A percentile compares a stretch with the other conserved stretches of the same genome.
phyloP scores from a whole-genome alignment of 2,113 vertebrate species.

The Corvus moneduloides region DNA sequence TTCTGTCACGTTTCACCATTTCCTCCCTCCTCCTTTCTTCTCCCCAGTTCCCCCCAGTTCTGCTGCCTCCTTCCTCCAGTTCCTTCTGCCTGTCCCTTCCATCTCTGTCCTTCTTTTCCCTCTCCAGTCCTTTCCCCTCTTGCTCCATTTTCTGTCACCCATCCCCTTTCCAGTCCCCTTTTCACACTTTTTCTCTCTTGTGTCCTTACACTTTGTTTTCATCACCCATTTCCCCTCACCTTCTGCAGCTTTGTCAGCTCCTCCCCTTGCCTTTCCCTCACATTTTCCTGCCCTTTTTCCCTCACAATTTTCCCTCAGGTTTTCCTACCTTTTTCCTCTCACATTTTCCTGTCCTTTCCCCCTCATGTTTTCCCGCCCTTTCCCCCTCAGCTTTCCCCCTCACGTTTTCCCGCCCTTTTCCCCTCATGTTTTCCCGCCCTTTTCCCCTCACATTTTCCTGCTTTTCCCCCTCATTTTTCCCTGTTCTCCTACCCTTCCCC shows the following conservation, averaged over 20 bases:
- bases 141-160: not conserved
- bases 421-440: fast-evolving
- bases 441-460: too few species aligned
- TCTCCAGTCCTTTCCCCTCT: not conserved
- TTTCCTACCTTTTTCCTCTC: not conserved
- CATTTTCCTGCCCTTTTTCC: not conserved
- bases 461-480: too few species aligned
- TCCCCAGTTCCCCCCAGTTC: too few species aligned
- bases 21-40: not conserved
- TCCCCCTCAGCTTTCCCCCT: not conserved
- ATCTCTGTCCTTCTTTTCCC: not conserved
- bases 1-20: not conserved
- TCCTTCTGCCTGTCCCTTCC: fast-evolving
- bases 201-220: not conserved
- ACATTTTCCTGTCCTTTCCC: not conserved
- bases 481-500: too few species aligned
- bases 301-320: not conserved
- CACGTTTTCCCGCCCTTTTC: not conserved
- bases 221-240: not conserved
- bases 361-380: fast-evolving
- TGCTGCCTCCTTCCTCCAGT: not conserved
- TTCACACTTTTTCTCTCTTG: too few species aligned
- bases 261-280: not conserved
- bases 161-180: not conserved
- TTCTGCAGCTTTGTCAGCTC: not conserved